Evolutionary conservation across 2,113 vertebrate genomes (phyloP).

Genomic region (Poeciliopsis retropinna): DNA sequence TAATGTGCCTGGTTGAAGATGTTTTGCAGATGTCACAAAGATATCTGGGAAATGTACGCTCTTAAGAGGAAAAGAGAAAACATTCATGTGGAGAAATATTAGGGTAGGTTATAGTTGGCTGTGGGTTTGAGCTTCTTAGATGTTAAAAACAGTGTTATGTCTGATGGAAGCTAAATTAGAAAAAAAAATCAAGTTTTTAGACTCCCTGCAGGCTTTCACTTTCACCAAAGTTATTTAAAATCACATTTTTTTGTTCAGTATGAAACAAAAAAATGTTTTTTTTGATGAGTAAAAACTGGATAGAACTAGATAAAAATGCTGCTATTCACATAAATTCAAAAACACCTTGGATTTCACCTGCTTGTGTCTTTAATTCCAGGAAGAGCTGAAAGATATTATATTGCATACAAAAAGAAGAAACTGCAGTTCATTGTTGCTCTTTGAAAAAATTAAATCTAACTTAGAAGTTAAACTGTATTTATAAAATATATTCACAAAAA

Average conservation of each 20-base stretch:
- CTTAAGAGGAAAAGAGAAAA: no score
- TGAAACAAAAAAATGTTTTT: no score
- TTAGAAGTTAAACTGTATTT: no score
- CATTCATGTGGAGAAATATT: background rate
- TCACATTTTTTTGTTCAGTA: background rate
- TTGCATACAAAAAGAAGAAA: background rate
- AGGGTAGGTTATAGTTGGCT: background rate
- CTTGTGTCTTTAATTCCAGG: background rate
- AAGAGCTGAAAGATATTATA: background rate
- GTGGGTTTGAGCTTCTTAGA: constrained; percentile 43
- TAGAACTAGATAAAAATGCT: background rate
- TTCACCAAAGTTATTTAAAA: constrained; percentile 6
- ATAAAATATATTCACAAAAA: no score
- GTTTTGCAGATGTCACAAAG: background rate
- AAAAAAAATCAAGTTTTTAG: constrained; percentile 17
- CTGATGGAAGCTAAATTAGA: constrained; percentile 14
- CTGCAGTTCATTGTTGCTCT: background rate
- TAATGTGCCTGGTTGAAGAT: constrained; percentile 9
- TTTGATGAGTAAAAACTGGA: background rate
- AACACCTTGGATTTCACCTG: background rate
- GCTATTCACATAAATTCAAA: background rate
- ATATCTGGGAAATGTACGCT: no score
- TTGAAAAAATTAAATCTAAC: background rate
- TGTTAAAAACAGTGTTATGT: constrained; percentile 31
- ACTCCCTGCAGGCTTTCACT: constrained; percentile 9